Evolutionary conservation across 2,888 invertebrate genomes (phyloP), one percentile per base, ranked within the genome.

Genomic region (Nowickia ferox): DNA sequence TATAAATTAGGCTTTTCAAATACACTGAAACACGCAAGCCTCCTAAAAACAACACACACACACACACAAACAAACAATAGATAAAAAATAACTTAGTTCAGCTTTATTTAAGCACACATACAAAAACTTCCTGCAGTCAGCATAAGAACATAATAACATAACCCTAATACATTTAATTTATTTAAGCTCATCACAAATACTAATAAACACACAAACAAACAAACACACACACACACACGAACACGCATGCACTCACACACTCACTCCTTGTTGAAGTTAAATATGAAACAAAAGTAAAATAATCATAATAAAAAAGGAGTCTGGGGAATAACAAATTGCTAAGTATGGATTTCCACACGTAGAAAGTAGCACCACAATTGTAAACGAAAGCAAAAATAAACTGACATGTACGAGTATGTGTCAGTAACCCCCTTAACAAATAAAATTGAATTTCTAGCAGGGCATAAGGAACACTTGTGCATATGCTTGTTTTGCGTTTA

Each of bases 81-180:
- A 4, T 17, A 10, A 61, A 79, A 53, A 53, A 19, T 13, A 71
- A 53, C 61, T 78, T 79, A 46, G 40, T n/a, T 79, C 42, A 71
- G 71, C 22, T 53, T 46, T 38, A 63, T 71, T 71, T 30, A 53
- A 65, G 17, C 40, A 38, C 59, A 38, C 22, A 44, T 19, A 55
- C 3, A 22, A 40, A 46, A 69, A 42, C 65, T 38, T 15, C 10
- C 42, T 48, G 13, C 63, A 53, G 44, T 5, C 68, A 59, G 40
- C 19, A 19, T 30, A 44, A 55, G 44, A 13, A 77, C 15, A 22
- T 6, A 42, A 51, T 30, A 57, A 44, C 19, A 61, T 38, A 55
- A 53, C 51, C 71, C 40, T 71, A 65, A 79, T 46, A 22, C 46
- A 78, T 72, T 74, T 66, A 74, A 72, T 65, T 80, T 80, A 74